phyloP scores from a whole-genome alignment of 2,797 vertebrate genomes.

The Anomalospiza imberbis region DNA sequence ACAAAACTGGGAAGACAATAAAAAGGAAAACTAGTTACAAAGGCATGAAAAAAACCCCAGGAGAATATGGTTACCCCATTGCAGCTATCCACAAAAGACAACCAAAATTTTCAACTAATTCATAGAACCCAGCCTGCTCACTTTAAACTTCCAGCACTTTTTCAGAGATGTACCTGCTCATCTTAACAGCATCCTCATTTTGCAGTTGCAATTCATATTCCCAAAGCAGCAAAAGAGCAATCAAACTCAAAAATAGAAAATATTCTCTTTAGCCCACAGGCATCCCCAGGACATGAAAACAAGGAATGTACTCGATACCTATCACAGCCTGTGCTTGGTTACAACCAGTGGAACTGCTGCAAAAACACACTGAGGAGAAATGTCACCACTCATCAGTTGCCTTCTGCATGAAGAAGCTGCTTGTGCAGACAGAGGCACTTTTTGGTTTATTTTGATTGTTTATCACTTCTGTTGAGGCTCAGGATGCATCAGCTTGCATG shows the following conservation, averaged over 20 bases:
- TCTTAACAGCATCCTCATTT: background rate
- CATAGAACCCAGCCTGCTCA: background rate
- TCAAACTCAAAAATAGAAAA: conserved; percentile 15
- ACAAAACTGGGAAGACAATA: background rate
- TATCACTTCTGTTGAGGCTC: background rate
- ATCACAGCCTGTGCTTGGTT: background rate
- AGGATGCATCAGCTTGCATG: background rate
- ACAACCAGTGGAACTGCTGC: background rate
- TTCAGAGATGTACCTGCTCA: background rate
- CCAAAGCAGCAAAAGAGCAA: conserved; percentile 20
- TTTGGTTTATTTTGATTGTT: background rate
- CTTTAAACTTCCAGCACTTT: background rate
- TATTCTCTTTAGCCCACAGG: background rate
- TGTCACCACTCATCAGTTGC: background rate
- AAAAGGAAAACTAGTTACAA: background rate
- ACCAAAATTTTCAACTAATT: background rate
- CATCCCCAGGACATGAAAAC: background rate
- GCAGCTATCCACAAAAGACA: background rate
- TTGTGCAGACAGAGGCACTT: background rate
- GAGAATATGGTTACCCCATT: background rate
- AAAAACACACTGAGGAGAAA: background rate
- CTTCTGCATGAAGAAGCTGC: background rate
- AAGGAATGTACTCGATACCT: background rate
- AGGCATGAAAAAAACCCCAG: background rate
- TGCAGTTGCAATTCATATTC: conserved; percentile 15